Conservation (phyloP, 2,888 invertebrate genomes). For the Arrhopalites spinosus region DNA sequence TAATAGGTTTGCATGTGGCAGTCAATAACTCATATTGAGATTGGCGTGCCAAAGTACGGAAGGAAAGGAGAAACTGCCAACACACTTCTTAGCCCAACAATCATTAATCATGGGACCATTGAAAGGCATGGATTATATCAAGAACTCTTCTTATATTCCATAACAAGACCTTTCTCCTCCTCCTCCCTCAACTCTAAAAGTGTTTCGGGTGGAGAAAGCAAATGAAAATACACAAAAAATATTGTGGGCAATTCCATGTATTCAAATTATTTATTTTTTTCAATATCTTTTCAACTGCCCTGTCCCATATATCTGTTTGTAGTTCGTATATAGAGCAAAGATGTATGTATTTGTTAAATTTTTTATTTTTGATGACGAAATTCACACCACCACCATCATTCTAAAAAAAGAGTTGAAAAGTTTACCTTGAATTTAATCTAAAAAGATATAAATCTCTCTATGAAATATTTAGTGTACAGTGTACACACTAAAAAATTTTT, state of each 20-base stretch:
- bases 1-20: slow-evolving; percentile 19
- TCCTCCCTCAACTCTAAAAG: background rate
- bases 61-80: slow-evolving; percentile 27
- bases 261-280: no score
- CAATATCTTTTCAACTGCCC: no score
- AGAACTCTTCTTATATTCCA: background rate
- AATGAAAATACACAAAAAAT: background rate
- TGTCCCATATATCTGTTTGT: no score
- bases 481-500: no score
- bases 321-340: no score
- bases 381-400: no score
- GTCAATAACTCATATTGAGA: slow-evolving; percentile 35
- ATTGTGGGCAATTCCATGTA: background rate
- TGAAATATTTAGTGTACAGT: no score
- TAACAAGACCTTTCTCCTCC: background rate
- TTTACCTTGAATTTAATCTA: no score
- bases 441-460: no score
- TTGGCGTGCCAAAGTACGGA: slow-evolving; percentile 28
- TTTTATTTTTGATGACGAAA: no score
- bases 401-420: no score
- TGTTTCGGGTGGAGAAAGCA: background rate
- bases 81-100: slow-evolving; percentile 45
- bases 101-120: slow-evolving; percentile 47
- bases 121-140: background rate
- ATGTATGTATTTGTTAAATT: no score